Evolutionary conservation across 2,113 vertebrate species (phyloP).

Genomic region (Scomber colias): DNA sequence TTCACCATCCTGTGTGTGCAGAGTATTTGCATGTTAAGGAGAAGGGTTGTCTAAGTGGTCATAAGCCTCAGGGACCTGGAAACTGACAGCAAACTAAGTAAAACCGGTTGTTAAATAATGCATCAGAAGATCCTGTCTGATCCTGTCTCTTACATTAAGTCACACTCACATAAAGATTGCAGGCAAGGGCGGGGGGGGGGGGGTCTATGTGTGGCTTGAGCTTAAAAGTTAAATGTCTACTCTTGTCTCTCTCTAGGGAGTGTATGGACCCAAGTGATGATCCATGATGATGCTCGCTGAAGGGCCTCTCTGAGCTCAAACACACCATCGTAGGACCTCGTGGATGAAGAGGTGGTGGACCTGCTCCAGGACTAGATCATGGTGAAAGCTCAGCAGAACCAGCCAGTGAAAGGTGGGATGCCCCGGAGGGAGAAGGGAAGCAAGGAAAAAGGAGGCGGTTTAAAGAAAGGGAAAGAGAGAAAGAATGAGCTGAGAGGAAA

Average conservation of each 20-base stretch:
- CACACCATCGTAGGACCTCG: slow-evolving; percentile 57
- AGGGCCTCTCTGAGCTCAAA: slow-evolving; percentile 74
- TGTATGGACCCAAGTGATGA: slow-evolving; percentile 77
- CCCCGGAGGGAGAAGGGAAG: slow-evolving; percentile 57
- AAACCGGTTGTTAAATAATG: slow-evolving; percentile 59
- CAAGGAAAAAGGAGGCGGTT: slow-evolving; percentile 50
- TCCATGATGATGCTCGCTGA: slow-evolving; percentile 68
- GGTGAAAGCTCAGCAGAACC: slow-evolving; percentile 81
- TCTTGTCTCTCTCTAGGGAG: slow-evolving; percentile 72
- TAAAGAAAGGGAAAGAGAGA: slow-evolving; percentile 50
- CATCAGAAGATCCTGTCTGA: slow-evolving; percentile 33
- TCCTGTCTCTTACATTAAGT: slow-evolving; percentile 47
- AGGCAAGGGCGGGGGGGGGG: neutral
- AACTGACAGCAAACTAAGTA: slow-evolving; percentile 54
- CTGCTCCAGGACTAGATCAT: slow-evolving; percentile 77
- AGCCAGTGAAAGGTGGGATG: slow-evolving; percentile 63
- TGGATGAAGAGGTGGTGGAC: slow-evolving; percentile 71
- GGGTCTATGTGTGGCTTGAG: neutral
- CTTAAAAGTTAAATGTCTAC: slow-evolving; percentile 36
- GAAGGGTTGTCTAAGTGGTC: slow-evolving; percentile 33
- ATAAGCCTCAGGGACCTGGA: slow-evolving; percentile 20
- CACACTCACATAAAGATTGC: slow-evolving; percentile 14
- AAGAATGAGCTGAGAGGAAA: slow-evolving; percentile 51
- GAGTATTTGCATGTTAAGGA: slow-evolving; percentile 34
- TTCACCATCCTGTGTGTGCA: slow-evolving; percentile 15